Conservation (phyloP, 2,113 vertebrate species). For the Xenopus borealis region DNA sequence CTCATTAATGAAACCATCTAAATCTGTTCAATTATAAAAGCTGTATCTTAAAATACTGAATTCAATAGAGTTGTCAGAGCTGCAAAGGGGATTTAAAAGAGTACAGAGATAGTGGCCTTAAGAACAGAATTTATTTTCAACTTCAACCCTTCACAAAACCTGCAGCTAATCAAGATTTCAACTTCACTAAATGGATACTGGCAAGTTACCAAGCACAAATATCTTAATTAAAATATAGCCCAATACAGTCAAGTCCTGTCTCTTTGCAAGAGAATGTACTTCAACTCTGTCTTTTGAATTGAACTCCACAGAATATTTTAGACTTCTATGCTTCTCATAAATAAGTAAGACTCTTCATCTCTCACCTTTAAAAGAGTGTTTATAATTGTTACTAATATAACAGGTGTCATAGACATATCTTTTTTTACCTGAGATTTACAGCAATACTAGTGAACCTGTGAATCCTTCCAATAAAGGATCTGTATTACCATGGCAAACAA, state of each 20-base stretch:
- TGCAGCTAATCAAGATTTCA: not conserved
- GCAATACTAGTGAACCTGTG: too few species aligned
- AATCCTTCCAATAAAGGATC: too few species aligned
- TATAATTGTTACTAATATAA: too few species aligned
- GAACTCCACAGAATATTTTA: not conserved
- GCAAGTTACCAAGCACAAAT: constrained; percentile 12
- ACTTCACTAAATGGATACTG: not conserved
- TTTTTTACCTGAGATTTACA: too few species aligned
- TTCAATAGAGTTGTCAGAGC: not conserved
- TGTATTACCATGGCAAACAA: too few species aligned
- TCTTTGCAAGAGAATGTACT: not conserved
- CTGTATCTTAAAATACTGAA: fast-evolving
- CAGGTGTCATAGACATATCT: too few species aligned
- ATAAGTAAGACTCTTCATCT: too few species aligned
- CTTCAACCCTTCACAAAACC: constrained; percentile 2
- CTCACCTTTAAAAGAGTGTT: too few species aligned
- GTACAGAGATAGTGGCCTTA: not conserved
- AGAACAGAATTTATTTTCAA: constrained; percentile 17
- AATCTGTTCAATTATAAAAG: constrained; percentile 14
- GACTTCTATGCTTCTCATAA: too few species aligned
- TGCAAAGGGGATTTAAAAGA: not conserved
- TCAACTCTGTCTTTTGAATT: not conserved
- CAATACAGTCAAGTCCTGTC: not conserved
- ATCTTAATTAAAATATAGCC: not conserved
- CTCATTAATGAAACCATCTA: constrained; percentile 51